Percentiles rank a stretch among this genome's conserved stretches.
phyloP scores from a whole-genome alignment of 2,797 vertebrate species.

The Eulemur coronatus region DNA sequence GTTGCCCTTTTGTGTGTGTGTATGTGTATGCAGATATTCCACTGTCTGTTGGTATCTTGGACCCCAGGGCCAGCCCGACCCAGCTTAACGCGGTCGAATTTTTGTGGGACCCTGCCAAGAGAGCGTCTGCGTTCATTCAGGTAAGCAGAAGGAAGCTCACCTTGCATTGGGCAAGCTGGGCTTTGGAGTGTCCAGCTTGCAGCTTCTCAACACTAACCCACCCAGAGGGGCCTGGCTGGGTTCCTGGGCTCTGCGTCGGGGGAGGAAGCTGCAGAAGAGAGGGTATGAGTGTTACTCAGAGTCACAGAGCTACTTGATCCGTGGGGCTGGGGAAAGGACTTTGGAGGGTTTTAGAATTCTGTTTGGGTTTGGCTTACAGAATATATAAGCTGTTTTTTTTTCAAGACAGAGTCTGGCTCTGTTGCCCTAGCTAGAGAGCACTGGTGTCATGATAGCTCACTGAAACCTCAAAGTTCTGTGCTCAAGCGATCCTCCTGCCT shows the following conservation, averaged over 20 bases:
- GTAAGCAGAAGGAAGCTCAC: slow-evolving; percentile 75
- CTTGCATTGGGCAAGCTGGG: neutral
- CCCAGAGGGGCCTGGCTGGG: neutral
- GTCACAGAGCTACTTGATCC: neutral
- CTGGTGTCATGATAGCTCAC: too few species aligned
- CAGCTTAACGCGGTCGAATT: slow-evolving; percentile 96
- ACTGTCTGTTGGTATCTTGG: slow-evolving; percentile 93
- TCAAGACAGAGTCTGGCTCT: too few species aligned
- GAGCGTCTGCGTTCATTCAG: slow-evolving; percentile 95
- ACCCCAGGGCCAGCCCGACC: slow-evolving; percentile 91
- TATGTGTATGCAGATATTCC: slow-evolving; percentile 92
- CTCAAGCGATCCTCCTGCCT: too few species aligned
- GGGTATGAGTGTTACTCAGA: too few species aligned
- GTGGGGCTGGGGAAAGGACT: neutral
- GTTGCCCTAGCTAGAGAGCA: too few species aligned
- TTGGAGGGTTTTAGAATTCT: neutral
- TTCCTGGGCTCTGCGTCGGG: neutral
- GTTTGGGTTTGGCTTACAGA: neutral
- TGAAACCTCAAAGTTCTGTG: too few species aligned
- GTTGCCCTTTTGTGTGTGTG: slow-evolving; percentile 67
- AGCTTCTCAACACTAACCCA: neutral
- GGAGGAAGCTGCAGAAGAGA: neutral
- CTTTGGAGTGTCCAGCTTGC: neutral
- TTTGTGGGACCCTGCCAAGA: slow-evolving; percentile 96
- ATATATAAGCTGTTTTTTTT: neutral